Evolutionary conservation across 2,888 invertebrate genomes (phyloP).

Genomic region (Plagodis pulveraria): DNA sequence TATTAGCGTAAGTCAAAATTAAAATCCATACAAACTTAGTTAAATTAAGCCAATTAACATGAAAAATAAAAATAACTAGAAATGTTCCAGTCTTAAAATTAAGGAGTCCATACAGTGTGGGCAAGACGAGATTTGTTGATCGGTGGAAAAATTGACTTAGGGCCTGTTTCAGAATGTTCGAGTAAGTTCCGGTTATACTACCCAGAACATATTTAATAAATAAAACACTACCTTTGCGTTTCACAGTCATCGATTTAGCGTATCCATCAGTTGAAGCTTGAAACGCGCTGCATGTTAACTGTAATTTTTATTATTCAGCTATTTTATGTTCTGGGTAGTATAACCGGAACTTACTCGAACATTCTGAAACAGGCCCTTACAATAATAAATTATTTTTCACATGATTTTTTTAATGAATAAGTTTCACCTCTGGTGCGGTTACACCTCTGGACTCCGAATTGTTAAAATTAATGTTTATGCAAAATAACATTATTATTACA

Average conservation of each 20-base stretch:
- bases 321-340: no score
- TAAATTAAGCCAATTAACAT: conserved; percentile 52
- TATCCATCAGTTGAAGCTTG: no score
- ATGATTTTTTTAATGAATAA: not conserved
- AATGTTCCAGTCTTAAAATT: conserved; percentile 56
- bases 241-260: no score
- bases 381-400: no score
- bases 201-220: no score
- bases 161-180: no score
- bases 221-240: no score
- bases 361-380: no score
- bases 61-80: conserved; percentile 46
- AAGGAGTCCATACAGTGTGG: conserved; percentile 30
- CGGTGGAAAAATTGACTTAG: not conserved
- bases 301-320: no score
- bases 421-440: conserved; percentile 4
- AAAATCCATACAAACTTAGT: conserved; percentile 47
- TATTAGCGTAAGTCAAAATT: conserved; percentile 34
- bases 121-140: conserved; percentile 26
- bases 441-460: conserved; percentile 17
- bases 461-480: conserved; percentile 10
- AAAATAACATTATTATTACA: not conserved
- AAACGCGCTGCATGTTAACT: no score
- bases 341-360: no score
- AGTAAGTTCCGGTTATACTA: no score